Percentiles rank a stretch among this genome's conserved stretches.
phyloP scores from a whole-genome alignment of 2,797 vertebrate species.

The Anas flavirostris region DNA sequence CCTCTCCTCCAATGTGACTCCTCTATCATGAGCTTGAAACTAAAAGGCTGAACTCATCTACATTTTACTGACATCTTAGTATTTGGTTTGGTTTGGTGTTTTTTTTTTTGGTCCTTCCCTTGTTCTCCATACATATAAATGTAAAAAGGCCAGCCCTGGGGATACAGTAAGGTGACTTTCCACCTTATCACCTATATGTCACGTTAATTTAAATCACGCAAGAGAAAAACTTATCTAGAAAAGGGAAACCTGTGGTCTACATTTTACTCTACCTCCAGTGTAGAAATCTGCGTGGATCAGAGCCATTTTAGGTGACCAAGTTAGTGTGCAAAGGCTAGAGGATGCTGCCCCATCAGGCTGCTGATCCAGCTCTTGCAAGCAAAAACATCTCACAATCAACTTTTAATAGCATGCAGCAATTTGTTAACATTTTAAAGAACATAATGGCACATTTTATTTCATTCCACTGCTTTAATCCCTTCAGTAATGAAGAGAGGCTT shows the following conservation, averaged over 20 bases:
- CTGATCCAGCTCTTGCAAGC: neutral
- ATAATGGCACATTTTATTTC: neutral
- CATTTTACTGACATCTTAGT: neutral
- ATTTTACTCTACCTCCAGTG: neutral
- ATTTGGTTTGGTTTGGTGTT: neutral
- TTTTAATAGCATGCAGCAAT: neutral
- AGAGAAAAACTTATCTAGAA: neutral
- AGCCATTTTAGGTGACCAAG: neutral
- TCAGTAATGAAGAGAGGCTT: neutral
- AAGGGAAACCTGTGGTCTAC: neutral
- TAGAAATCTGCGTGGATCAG: neutral
- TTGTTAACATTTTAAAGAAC: neutral
- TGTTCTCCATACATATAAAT: neutral
- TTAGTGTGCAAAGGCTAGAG: neutral
- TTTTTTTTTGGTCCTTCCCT: neutral
- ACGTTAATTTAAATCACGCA: neutral
- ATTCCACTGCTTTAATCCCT: neutral
- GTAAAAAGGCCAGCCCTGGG: neutral
- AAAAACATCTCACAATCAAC: neutral
- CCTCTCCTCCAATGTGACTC: neutral
- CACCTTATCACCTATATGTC: neutral
- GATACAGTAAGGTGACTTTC: neutral
- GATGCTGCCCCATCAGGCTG: neutral
- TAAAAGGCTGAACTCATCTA: neutral
- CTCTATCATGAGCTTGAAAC: neutral